phyloP scores from a whole-genome alignment of 2,797 vertebrate genomes.

The Diceros bicornis region DNA sequence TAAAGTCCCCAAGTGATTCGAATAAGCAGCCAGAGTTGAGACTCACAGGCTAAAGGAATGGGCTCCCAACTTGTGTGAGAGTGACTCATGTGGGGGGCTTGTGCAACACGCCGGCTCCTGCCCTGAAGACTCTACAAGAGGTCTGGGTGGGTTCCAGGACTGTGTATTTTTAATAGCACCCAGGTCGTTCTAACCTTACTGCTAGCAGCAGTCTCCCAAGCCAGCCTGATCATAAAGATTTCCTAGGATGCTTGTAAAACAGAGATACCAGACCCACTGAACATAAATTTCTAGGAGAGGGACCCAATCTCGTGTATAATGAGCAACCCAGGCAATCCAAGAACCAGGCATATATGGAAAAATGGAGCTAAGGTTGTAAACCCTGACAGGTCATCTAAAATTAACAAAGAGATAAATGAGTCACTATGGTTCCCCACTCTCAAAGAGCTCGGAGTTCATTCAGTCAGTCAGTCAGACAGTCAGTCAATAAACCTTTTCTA shows the following conservation, averaged over 20 bases:
- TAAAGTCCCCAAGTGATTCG: neutral
- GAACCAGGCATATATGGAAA: neutral
- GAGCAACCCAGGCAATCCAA: neutral
- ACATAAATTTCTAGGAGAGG: neutral
- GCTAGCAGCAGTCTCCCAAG: neutral
- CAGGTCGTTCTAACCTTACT: neutral
- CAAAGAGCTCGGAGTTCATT: neutral
- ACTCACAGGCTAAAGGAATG: neutral
- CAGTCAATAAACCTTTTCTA: neutral
- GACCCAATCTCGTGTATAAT: neutral
- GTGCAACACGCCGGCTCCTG: neutral
- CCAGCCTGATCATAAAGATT: neutral
- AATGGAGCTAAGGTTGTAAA: neutral
- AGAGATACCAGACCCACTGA: neutral
- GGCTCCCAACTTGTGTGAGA: rapidly evolving
- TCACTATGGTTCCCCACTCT: neutral
- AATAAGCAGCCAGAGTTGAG: neutral
- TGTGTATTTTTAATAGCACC: neutral
- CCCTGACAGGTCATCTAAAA: neutral
- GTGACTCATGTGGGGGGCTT: neutral
- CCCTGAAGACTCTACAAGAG: neutral
- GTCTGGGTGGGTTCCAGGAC: neutral
- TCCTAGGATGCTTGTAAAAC: constrained; percentile 7
- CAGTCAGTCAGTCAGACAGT: neutral
- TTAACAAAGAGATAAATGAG: neutral